Percentiles rank a stretch among this genome's conserved stretches.
Evolutionary conservation across 2,113 vertebrate genomes (phyloP).

Genomic region (Hemichromis elongatus): DNA sequence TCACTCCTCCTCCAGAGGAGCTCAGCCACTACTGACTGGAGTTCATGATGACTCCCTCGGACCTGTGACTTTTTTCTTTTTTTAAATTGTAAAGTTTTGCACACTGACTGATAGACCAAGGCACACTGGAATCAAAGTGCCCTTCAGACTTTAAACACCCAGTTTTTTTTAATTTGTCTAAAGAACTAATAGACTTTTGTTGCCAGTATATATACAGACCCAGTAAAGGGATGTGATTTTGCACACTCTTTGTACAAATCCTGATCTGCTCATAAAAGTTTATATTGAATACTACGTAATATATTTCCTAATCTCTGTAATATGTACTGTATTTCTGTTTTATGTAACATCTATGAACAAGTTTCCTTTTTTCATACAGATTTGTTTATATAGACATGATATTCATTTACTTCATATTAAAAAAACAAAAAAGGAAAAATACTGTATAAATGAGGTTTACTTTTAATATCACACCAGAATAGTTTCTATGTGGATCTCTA

Average conservation of each 20-base stretch:
- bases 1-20: conserved; percentile 70
- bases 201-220: conserved; percentile 34
- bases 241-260: conserved; percentile 55
- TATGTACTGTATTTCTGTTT: conserved; percentile 45
- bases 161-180: conserved; percentile 10
- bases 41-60: not conserved
- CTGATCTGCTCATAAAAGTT: conserved; percentile 34
- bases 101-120: conserved; percentile 26
- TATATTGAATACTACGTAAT: conserved; percentile 47
- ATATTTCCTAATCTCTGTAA: conserved; percentile 57
- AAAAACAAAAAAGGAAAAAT: conserved; percentile 5
- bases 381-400: conserved; percentile 39
- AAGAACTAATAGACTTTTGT: conserved; percentile 18
- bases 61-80: not conserved
- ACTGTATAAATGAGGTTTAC: not conserved
- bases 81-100: conserved; percentile 47
- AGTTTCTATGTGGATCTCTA: not conserved
- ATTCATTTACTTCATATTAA: conserved; percentile 37
- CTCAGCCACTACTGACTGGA: conserved; percentile 71
- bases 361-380: conserved; percentile 38
- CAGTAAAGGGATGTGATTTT: conserved; percentile 31
- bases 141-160: not conserved
- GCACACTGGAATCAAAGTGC: conserved; percentile 10
- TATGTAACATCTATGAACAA: conserved; percentile 23
- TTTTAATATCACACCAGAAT: not conserved